Evolutionary conservation across 2,797 vertebrate species (phyloP), one percentile per base, ranked within the genome.

Genomic region (Clarias laeviceps): DNA sequence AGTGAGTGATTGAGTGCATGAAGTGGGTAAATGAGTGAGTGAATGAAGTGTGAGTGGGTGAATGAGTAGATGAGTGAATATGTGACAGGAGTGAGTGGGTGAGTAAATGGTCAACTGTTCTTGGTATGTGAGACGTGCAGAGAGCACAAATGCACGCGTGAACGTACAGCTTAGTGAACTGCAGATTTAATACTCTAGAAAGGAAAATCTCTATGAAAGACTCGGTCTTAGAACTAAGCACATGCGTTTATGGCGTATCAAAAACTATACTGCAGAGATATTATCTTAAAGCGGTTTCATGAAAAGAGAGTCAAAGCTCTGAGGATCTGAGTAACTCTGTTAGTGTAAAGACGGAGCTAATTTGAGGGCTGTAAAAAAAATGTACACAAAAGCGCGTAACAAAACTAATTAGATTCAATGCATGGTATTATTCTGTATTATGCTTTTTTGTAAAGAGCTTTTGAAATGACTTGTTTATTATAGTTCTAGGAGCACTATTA

Each of bases 381-480:
- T 27, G 0, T 37, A 69, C 64, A 59, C 24, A 72, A 72, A 70
- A 61, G 68, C 24, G 5, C 24, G 6, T 24, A 45, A 74, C 40
- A 22, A 74, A 50, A 64, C n/a, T 24, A 83, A 62, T 61, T 61
- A 50, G 24, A 64, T 83, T 45, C 1, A 50, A 40, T 22, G 22
- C 56, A 45, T 2, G 12, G 57, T 66, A 54, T 66, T 83, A 62
- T 57, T 65, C n/a, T 54, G 57, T 50, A 76, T 64, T 20, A n/a
- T 37, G 22, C 4, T 37, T 32, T 29, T 73, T 62, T 76, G n/a
- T 24, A 27, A 64, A 29, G 70, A 32, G 68, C 34, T 9, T 82
- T 61, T 59, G 50, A 82, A 82, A 82, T 61, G n/a, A 34, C 66
- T 37, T 72, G 66, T 62, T 72, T 83, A 83, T 83, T 83, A 29